A percentile compares a stretch with the other conserved stretches of the same genome.
Evolutionary conservation across 2,113 vertebrate species (phyloP).

Genomic region (Noturus placidus): DNA sequence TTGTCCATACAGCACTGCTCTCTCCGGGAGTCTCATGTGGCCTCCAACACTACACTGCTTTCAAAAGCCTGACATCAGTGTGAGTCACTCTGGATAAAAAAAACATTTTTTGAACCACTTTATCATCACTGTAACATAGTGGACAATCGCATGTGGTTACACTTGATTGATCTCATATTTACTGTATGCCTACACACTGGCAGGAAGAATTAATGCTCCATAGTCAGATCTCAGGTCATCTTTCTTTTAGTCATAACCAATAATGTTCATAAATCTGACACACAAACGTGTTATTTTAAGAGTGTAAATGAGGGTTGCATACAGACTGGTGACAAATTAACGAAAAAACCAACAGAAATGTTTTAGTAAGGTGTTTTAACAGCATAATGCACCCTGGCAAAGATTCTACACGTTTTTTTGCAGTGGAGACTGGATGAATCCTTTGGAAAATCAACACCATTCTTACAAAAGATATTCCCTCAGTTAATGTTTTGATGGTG

Average conservation of each 20-base stretch:
- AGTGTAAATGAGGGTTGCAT: not conserved
- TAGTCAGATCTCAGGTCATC: not conserved
- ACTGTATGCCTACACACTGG: not conserved
- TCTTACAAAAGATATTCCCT: not conserved
- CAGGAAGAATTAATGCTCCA: not conserved
- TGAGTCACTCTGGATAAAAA: slow-evolving; percentile 19
- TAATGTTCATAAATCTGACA: not conserved
- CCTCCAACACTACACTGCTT: slow-evolving; percentile 16
- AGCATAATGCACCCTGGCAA: not conserved
- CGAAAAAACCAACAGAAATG: not conserved
- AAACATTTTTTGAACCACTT: not conserved
- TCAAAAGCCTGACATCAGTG: not conserved
- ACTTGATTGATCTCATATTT: not conserved
- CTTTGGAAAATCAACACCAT: not conserved
- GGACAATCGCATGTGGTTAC: not conserved
- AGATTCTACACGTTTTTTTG: not conserved
- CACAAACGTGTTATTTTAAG: not conserved
- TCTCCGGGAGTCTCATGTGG: slow-evolving; percentile 1
- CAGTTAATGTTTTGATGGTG: not conserved
- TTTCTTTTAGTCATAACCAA: not conserved
- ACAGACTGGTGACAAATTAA: not conserved
- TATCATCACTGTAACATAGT: not conserved
- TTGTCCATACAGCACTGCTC: not conserved
- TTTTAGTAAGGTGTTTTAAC: not conserved
- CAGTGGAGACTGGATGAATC: not conserved